Evolutionary conservation across 2,797 vertebrate genomes (phyloP), one percentile per base, ranked within the genome.

Genomic region (Galagoides demidoff): DNA sequence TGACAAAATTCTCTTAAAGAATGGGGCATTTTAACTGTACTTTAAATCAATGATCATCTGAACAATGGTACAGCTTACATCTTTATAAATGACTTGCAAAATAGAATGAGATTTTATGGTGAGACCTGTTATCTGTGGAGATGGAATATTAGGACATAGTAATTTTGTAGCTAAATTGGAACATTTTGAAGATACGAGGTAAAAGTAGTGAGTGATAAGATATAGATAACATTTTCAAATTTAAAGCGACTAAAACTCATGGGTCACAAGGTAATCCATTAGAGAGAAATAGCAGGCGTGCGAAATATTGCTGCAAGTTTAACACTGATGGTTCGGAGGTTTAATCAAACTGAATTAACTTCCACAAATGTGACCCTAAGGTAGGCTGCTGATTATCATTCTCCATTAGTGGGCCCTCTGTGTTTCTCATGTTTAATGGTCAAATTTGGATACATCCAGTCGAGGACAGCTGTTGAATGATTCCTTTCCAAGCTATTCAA

Each of bases 301-400:
- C 78, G 52, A 85, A 95, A 79, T 96, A 94, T 3, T 55, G 68
- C 57, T 94, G 86, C 66, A 76, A 85, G 81, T 57, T 82, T 82
- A 90, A 63, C 31, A 66, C 16, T 55, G 43, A 92, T 92, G 66
- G 64, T 94, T 95, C 92, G 83, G 94, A 96, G 77, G 89, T 64
- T 94, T 97, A 96, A 95, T 97, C 90, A 96, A 94, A 95, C 84
- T 74, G 81, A 97, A 96, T 97, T 95, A 96, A 95, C 94, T 93
- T 96, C 78, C 81, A 94, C 84, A 96, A 92, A 96, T 64, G 31
- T 95, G 96, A 96, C 94, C 79, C 57, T 39, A 96, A 91, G 73
- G 92, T 96, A 96, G 89, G 39, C 64, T 90, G 73, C 94, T 88
- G 86, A 90, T 94, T 93, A 95, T 95, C 89, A 90, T 77, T 95